A percentile compares a stretch with the other conserved stretches of the same genome.
Conservation (phyloP, 2,797 vertebrate genomes). For the Schizopygopsis pylzovi region DNA sequence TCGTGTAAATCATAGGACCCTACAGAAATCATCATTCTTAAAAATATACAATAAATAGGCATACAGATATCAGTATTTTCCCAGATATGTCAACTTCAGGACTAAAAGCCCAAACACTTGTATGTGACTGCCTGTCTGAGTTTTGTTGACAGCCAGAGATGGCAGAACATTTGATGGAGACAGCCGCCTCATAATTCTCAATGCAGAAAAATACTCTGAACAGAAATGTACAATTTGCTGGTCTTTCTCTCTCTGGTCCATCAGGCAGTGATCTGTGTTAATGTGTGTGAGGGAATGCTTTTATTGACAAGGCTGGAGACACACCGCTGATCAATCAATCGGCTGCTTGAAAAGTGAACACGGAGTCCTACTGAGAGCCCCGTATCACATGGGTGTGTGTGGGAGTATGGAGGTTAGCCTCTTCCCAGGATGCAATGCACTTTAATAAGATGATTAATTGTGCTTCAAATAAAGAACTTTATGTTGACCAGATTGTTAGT, state of each 20-base stretch:
- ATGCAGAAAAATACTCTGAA: background rate
- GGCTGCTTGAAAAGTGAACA: conserved; percentile 49
- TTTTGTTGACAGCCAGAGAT: too few relatives aligned
- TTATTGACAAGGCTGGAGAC: conserved; percentile 52
- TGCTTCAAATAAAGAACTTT: too few relatives aligned
- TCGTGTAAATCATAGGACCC: too few relatives aligned
- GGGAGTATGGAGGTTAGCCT: conserved; percentile 2
- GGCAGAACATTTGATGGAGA: too few relatives aligned
- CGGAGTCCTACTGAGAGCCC: conserved; percentile 3
- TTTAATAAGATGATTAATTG: too few relatives aligned
- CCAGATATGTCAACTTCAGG: too few relatives aligned
- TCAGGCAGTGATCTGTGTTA: conserved; percentile 13
- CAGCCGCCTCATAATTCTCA: background rate
- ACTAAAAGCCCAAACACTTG: too few relatives aligned
- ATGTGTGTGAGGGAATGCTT: conserved; percentile 36
- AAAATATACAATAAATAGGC: too few relatives aligned
- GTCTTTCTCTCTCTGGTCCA: background rate
- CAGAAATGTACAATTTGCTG: background rate
- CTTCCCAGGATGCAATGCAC: conserved; percentile 7
- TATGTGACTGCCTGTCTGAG: background rate
- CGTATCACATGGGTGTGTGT: background rate
- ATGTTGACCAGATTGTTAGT: too few relatives aligned
- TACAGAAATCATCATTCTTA: too few relatives aligned
- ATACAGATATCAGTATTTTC: too few relatives aligned
- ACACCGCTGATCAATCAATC: conserved; percentile 39